phyloP scores from a whole-genome alignment of 2,888 invertebrate genomes.

The Apotomis betuletana region DNA sequence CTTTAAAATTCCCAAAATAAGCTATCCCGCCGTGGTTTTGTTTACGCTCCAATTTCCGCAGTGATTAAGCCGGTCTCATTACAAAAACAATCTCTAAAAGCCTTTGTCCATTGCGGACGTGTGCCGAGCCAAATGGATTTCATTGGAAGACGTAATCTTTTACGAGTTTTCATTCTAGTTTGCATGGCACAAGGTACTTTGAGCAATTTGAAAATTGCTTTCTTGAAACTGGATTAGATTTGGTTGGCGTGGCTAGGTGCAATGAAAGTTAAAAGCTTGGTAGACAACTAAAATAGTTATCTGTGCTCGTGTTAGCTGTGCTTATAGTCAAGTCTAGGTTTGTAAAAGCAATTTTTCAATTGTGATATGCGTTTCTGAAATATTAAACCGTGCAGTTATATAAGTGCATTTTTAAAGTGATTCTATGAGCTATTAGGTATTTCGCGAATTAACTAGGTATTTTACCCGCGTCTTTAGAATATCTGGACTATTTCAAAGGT shows the following conservation, averaged over 20 bases:
- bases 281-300: neutral
- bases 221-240: slow-evolving; percentile 28
- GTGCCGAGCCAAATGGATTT: slow-evolving; percentile 22
- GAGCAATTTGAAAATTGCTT: slow-evolving; percentile 25
- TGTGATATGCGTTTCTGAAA: too few relatives aligned
- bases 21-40: neutral
- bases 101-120: slow-evolving; percentile 29
- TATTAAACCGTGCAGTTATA: too few relatives aligned
- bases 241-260: slow-evolving; percentile 26
- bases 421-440: too few relatives aligned
- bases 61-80: slow-evolving; percentile 33
- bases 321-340: too few relatives aligned
- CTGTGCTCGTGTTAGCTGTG: neutral
- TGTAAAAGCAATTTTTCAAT: too few relatives aligned
- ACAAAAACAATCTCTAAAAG: slow-evolving; percentile 37
- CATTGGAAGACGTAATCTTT: slow-evolving; percentile 33
- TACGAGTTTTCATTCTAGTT: slow-evolving; percentile 30
- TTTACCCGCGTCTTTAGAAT: neutral
- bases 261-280: slow-evolving; percentile 11
- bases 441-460: neutral
- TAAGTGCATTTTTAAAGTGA: too few relatives aligned
- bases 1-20: neutral
- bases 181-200: slow-evolving; percentile 35
- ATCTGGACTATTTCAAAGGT: neutral
- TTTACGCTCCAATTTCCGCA: neutral